Conservation (phyloP, 2,888 invertebrate species). For the Philopedon plagiatum region DNA sequence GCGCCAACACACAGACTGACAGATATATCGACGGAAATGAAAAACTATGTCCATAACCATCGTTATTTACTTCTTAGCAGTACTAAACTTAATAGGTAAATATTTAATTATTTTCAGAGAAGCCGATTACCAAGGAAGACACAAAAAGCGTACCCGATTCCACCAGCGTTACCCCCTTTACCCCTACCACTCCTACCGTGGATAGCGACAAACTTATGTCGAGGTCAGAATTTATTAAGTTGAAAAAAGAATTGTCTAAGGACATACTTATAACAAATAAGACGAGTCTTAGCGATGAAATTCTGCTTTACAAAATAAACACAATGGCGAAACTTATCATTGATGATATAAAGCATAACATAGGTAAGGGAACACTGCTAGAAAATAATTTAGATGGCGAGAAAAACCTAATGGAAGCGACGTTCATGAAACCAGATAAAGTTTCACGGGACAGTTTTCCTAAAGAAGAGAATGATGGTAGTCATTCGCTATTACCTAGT, state of each 20-base stretch:
- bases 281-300: neutral
- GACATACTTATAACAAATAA: neutral
- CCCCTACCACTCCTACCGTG: neutral
- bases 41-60: too few species aligned
- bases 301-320: conserved; percentile 18
- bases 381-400: neutral
- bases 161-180: neutral
- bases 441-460: neutral
- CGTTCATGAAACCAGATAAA: neutral
- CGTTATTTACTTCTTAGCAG: too few species aligned
- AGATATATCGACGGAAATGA: too few species aligned
- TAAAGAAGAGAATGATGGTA: neutral
- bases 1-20: too few species aligned
- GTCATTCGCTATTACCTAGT: neutral
- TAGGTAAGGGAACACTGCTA: neutral
- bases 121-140: neutral
- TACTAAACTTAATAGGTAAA: too few species aligned
- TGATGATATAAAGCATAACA: conserved; percentile 8
- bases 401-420: too few species aligned
- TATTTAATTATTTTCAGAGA: too few species aligned
- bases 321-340: conserved; percentile 26
- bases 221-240: conserved; percentile 20
- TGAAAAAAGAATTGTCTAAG: neutral
- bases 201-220: conserved; percentile 19
- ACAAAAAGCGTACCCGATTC: conserved; percentile 6